These are phyloP conservation scores for Axea sp. DNA, from an alignment of 2,888 invertebrate species.

Conservation along the genomic window DNA sequence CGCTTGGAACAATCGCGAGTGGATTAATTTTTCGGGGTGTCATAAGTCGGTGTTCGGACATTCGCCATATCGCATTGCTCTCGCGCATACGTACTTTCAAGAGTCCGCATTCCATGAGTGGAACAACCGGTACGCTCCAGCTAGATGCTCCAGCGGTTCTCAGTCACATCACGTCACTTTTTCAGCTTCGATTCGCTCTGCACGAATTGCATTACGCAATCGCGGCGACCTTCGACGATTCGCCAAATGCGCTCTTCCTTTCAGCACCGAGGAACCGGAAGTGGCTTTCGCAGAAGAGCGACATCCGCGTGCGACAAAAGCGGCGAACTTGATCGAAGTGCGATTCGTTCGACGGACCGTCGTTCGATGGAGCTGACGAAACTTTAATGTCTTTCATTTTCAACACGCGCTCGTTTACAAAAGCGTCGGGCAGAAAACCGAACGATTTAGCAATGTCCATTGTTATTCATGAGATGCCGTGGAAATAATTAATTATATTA, in stretches of 20 bases:
- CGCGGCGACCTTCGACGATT: slow-evolving; percentile 37
- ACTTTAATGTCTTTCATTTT: too few species aligned
- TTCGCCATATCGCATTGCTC: slow-evolving; percentile 46
- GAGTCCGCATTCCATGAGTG: slow-evolving; percentile 79
- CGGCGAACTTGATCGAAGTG: too few species aligned
- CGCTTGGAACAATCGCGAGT: too few species aligned
- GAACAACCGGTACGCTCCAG: slow-evolving; percentile 80
- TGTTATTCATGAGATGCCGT: slow-evolving; percentile 5
- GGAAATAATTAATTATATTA: slow-evolving; percentile 29
- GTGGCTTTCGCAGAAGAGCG: not conserved
- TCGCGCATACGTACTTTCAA: slow-evolving; percentile 66
- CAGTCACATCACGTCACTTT: slow-evolving; percentile 64
- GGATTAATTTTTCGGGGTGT: slow-evolving; percentile 41
- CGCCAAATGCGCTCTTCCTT: slow-evolving; percentile 51
- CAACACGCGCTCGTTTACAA: too few species aligned
- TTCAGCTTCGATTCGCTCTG: slow-evolving; percentile 36
- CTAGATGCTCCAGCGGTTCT: slow-evolving; percentile 78
- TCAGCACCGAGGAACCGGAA: slow-evolving; percentile 45
- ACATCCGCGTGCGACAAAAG: too few species aligned
- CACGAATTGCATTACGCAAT: slow-evolving; percentile 57
- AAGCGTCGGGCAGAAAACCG: too few species aligned
- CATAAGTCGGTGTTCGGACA: slow-evolving; percentile 42
- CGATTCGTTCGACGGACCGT: too few species aligned
- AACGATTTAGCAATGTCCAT: too few species aligned
- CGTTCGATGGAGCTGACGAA: too few species aligned